These are phyloP conservation scores for Morone chrysops DNA, from an alignment of 2,113 vertebrate genomes.

Conservation along the genomic window DNA sequence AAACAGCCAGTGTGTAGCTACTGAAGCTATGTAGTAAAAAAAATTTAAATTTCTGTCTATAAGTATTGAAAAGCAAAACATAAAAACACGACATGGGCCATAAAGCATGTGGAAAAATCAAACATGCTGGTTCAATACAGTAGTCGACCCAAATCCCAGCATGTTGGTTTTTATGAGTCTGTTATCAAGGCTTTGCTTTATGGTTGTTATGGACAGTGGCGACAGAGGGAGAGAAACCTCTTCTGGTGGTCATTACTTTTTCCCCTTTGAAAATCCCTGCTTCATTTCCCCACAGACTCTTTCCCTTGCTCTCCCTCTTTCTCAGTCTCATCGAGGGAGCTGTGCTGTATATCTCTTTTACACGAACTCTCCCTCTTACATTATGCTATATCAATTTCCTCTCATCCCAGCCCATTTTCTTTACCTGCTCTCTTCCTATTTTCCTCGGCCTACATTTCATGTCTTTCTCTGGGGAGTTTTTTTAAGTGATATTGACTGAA, in stretches of 20 bases:
- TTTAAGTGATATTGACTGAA: slow-evolving; percentile 73
- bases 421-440: slow-evolving; percentile 44
- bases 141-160: slow-evolving; percentile 18
- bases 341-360: slow-evolving; percentile 59
- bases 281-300: slow-evolving; percentile 53
- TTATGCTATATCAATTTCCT: slow-evolving; percentile 74
- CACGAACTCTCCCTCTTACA: slow-evolving; percentile 64
- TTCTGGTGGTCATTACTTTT: slow-evolving; percentile 52
- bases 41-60: slow-evolving; percentile 31
- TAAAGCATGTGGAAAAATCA: slow-evolving; percentile 33
- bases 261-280: slow-evolving; percentile 17
- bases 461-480: slow-evolving; percentile 63
- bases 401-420: slow-evolving; percentile 70
- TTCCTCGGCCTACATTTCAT: slow-evolving; percentile 62
- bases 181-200: slow-evolving; percentile 47
- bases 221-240: slow-evolving; percentile 44
- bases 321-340: slow-evolving; percentile 21
- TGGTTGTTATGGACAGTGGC: slow-evolving; percentile 21
- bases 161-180: slow-evolving; percentile 37
- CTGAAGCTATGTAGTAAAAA: slow-evolving; percentile 3
- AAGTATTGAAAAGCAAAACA: slow-evolving; percentile 27
- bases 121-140: slow-evolving; percentile 31
- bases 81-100: slow-evolving; percentile 21
- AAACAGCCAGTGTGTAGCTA: background rate
- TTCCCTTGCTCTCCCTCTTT: background rate